Conservation (phyloP, 2,888 invertebrate species). For the Idaea straminata region DNA sequence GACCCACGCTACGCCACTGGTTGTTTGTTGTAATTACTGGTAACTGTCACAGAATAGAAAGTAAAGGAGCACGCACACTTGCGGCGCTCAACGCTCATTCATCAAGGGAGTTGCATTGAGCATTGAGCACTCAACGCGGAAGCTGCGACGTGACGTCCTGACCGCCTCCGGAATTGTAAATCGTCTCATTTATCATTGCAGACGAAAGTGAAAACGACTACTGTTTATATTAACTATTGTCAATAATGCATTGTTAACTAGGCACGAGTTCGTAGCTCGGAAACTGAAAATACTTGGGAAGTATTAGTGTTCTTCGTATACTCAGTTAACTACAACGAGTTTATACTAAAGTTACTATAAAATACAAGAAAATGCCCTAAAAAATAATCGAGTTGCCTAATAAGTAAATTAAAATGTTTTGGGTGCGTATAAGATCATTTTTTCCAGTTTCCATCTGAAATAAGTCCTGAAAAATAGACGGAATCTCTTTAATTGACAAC, state of each 20-base stretch:
- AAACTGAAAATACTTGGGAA: too few relatives aligned
- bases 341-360: not conserved
- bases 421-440: too few relatives aligned
- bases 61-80: constrained; percentile 41
- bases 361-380: not conserved
- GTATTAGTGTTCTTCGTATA: not conserved
- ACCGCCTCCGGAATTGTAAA: constrained; percentile 63
- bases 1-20: too few relatives aligned
- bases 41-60: constrained; percentile 40
- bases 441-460: too few relatives aligned
- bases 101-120: constrained; percentile 40
- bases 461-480: too few relatives aligned
- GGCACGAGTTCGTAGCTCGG: too few relatives aligned
- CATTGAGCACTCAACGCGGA: constrained; percentile 45
- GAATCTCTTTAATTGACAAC: too few relatives aligned
- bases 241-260: not conserved
- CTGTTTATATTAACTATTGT: constrained; percentile 28
- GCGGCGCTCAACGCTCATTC: constrained; percentile 34
- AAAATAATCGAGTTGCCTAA: not conserved
- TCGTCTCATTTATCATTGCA: constrained; percentile 59
- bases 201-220: constrained; percentile 69
- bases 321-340: not conserved
- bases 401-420: too few relatives aligned
- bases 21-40: not conserved
- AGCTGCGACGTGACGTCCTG: constrained; percentile 66